Base-by-base conservation (phyloP, 2,888 invertebrate species). In the Hartigia nigra region DNA sequence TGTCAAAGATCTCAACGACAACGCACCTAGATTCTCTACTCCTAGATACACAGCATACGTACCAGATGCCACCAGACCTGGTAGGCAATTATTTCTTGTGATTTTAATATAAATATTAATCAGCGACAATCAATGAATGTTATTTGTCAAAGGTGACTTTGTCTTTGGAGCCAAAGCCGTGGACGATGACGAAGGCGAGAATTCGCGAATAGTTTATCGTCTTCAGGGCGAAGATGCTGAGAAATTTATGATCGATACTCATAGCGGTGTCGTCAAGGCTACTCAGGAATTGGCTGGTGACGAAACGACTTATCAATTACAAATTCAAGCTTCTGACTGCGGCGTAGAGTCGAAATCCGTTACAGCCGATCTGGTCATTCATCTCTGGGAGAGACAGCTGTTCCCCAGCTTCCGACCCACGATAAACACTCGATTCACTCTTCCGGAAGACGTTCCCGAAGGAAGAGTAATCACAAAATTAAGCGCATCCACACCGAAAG, bases 81-180 rank as follows among this genome's bases (percentile, higher is more conserved):
- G 96, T 89, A 95, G 88, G 90, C 36, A 70, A 39, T 69, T 31
- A 37, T 76, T 75, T 69, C 31, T 79, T 35, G 70, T 69, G 31
- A 31, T n/a, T 31, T 74, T 70, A 14, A 31, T 74, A 31, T 37
- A 31, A 14, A 37, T 23, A 35, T 69, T n/a, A 34, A 35, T 78
- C 74, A 70, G 76, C 37, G 35, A 70, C 75, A 55, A 70, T 75
- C 76, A 74, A 69, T 81, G 72, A 31, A 75, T 79, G 79, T 55
- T 76, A 55, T 9, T 9, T 55, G 2, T 83, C 86, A 77, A 84
- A 92, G 94, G 93, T 75, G 92, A 97, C 87, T 98, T 98, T 92
- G 96, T 98, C 35, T 96, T 97, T 89, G 98, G 98, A 12, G 97
- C 97, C 0, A 96, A 95, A 90, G 98, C 98, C 0, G 93, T 93